Percentiles rank a stretch among this genome's conserved stretches.
These are phyloP conservation scores for Poecilia latipinna DNA, from an alignment of 2,113 vertebrate genomes.

Conservation along the genomic window DNA sequence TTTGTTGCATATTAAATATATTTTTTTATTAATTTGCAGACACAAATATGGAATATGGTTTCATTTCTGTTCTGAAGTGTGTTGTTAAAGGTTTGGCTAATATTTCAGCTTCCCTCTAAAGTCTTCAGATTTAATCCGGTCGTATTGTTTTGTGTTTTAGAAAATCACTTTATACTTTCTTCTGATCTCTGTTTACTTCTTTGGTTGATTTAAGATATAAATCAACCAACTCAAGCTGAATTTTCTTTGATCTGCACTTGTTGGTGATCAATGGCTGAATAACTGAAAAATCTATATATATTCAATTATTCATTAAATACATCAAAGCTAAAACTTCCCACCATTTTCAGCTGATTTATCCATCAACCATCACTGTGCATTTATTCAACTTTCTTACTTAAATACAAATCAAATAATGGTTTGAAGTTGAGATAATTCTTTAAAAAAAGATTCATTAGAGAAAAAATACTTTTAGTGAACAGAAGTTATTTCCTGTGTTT, in stretches of 20 bases:
- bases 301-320: background rate
- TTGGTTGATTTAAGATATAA: background rate
- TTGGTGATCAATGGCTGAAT: too few relatives aligned
- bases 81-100: background rate
- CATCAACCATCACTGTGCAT: background rate
- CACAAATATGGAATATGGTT: background rate
- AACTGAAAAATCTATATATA: background rate
- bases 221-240: too few relatives aligned
- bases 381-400: background rate
- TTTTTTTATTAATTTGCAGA: background rate
- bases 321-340: background rate
- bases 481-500: constrained; percentile 45
- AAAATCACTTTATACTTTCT: background rate
- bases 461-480: background rate
- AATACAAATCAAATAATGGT: background rate
- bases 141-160: background rate
- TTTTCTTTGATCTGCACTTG: too few relatives aligned
- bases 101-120: constrained; percentile 50
- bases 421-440: background rate
- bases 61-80: background rate
- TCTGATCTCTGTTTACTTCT: background rate
- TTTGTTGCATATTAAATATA: too few relatives aligned
- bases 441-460: background rate
- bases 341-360: too few relatives aligned
- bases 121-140: background rate